Conservation (phyloP, 2,113 vertebrate species). For the Rhagologus leucostigma region DNA sequence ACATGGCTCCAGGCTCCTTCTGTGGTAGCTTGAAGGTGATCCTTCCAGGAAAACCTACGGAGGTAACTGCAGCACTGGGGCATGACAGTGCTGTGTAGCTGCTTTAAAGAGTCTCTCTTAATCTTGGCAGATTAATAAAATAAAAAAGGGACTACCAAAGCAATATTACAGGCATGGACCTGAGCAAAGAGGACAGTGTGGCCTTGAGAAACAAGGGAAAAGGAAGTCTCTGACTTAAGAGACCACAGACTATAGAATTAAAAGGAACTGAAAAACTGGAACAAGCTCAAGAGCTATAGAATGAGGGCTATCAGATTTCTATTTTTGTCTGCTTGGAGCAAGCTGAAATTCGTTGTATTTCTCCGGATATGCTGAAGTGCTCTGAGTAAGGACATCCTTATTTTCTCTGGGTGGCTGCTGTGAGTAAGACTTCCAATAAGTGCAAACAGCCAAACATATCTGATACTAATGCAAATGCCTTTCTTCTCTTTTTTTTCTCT, state of each 20-base stretch:
- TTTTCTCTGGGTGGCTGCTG: neutral
- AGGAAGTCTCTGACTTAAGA: neutral
- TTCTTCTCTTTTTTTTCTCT: accelerated
- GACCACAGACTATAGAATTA: neutral
- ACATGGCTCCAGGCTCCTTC: neutral
- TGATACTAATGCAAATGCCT: neutral
- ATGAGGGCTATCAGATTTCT: neutral
- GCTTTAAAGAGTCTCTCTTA: neutral
- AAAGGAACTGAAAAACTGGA: slow-evolving; percentile 35
- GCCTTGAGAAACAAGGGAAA: neutral
- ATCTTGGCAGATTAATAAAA: neutral
- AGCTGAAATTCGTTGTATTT: neutral
- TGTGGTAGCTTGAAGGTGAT: accelerated
- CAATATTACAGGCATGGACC: neutral
- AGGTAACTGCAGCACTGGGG: neutral
- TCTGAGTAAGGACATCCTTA: neutral
- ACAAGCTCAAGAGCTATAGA: neutral
- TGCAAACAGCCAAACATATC: neutral
- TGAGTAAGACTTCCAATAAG: neutral
- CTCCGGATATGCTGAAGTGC: accelerated
- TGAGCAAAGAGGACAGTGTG: neutral
- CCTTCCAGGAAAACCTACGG: accelerated
- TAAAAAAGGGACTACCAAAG: neutral
- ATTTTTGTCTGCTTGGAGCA: neutral
- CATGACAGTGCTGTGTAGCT: neutral